Conservation (phyloP, 2,113 vertebrate genomes). For the Cyprinodon brontotheroides region DNA sequence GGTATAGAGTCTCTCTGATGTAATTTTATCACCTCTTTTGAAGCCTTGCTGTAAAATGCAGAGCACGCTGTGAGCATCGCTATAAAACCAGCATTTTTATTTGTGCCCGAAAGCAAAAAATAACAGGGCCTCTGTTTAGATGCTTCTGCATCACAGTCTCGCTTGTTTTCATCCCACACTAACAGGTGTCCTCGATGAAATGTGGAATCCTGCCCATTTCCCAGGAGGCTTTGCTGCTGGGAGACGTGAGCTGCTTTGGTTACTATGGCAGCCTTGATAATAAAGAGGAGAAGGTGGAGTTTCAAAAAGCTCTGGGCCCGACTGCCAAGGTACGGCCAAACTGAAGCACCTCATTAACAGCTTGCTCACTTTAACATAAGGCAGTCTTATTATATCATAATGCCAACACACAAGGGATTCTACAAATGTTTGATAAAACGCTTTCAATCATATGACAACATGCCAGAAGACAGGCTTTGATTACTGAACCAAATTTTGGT, state of each 20-base stretch:
- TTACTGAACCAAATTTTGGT: neutral
- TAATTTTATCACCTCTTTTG: constrained; percentile 36
- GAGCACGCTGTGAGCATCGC: constrained; percentile 23
- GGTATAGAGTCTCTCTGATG: constrained; percentile 34
- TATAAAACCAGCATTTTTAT: constrained; percentile 33
- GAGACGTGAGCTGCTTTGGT: constrained; percentile 90
- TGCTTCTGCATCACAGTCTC: constrained; percentile 36
- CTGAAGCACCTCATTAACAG: constrained; percentile 50
- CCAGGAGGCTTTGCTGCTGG: constrained; percentile 94
- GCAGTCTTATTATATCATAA: constrained; percentile 7
- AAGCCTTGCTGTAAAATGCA: constrained; percentile 44
- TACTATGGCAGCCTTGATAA: constrained; percentile 94
- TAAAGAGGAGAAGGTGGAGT: constrained; percentile 90
- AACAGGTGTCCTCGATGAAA: constrained; percentile 97
- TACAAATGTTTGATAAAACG: neutral
- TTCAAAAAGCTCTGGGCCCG: constrained; percentile 93
- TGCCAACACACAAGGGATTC: neutral
- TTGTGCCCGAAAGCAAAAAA: constrained; percentile 39
- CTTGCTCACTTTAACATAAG: constrained; percentile 29
- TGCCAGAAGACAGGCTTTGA: neutral
- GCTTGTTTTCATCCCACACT: constrained; percentile 54
- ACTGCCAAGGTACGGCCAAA: constrained; percentile 89
- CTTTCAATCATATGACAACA: neutral
- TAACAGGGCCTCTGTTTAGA: constrained; percentile 43
- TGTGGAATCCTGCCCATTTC: constrained; percentile 96